These are phyloP conservation scores for Callinectes sapidus DNA, from an alignment of 2,888 invertebrate species.

Conservation along the genomic window DNA sequence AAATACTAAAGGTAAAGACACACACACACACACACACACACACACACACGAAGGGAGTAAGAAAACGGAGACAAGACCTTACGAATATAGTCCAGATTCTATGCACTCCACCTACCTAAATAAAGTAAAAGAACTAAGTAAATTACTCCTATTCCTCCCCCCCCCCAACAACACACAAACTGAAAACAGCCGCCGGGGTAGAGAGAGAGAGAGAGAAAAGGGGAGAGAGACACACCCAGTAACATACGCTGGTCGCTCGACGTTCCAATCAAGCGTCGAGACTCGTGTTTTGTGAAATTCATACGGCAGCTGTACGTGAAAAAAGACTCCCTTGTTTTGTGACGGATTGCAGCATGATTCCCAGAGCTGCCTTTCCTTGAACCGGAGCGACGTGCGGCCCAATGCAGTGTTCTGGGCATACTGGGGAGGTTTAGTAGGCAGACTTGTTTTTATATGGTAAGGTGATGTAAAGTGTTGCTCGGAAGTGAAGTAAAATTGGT, in stretches of 20 bases:
- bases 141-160: too few species aligned
- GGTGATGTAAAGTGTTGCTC: background rate
- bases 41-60: too few species aligned
- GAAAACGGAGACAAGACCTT: too few species aligned
- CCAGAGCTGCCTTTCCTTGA: background rate
- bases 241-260: background rate
- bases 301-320: background rate
- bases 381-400: background rate
- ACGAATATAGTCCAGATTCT: too few species aligned
- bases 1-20: too few species aligned
- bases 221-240: too few species aligned
- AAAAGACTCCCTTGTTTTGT: background rate
- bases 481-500: background rate
- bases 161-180: background rate
- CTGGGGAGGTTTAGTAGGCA: background rate
- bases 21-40: too few species aligned
- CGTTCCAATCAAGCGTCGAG: background rate
- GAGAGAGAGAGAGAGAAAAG: too few species aligned
- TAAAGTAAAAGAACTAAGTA: too few species aligned
- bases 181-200: too few species aligned
- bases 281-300: background rate
- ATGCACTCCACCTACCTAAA: too few species aligned
- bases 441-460: background rate
- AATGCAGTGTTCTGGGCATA: background rate
- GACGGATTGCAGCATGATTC: background rate